These are phyloP conservation scores for Poecilia latipinna DNA, from an alignment of 2,113 vertebrate species.

Conservation along the genomic window DNA sequence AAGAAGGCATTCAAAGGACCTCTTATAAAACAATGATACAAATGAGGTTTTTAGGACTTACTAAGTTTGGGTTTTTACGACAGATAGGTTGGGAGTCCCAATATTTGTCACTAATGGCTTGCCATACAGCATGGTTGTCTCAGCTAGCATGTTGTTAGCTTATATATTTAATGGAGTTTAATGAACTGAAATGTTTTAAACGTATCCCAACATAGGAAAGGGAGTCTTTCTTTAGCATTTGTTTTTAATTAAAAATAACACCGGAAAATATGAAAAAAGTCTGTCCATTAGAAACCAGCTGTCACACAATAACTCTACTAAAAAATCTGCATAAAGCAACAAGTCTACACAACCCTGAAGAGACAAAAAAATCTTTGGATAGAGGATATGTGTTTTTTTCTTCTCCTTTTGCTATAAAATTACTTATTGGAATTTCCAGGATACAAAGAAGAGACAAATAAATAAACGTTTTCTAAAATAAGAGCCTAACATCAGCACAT, in stretches of 20 bases:
- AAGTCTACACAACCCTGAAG: slow-evolving; percentile 94
- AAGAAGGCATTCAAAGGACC: not conserved
- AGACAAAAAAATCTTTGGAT: slow-evolving; percentile 98
- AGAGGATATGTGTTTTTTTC: slow-evolving; percentile 85
- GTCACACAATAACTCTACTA: slow-evolving; percentile 90
- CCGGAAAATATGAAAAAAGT: slow-evolving; percentile 96
- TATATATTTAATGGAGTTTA: not conserved
- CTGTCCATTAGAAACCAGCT: slow-evolving; percentile 95
- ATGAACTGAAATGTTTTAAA: not conserved
- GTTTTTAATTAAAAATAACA: slow-evolving; percentile 92
- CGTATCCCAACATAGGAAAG: slow-evolving; percentile 17
- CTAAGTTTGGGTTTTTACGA: not conserved
- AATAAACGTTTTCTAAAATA: slow-evolving; percentile 73
- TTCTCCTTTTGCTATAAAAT: slow-evolving; percentile 85
- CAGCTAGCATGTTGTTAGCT: not conserved
- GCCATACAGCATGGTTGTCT: not conserved
- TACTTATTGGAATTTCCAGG: slow-evolving; percentile 82
- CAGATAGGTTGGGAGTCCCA: too few relatives aligned
- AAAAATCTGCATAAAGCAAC: slow-evolving; percentile 98
- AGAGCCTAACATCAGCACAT: slow-evolving; percentile 63
- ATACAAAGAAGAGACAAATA: slow-evolving; percentile 88
- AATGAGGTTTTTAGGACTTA: not conserved
- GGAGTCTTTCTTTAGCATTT: slow-evolving; percentile 73
- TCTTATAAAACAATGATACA: not conserved
- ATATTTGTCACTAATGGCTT: not conserved